Evolutionary conservation across 2,797 vertebrate genomes (phyloP), one percentile per base, ranked within the genome.

Genomic region (Neostethus bicornis): DNA sequence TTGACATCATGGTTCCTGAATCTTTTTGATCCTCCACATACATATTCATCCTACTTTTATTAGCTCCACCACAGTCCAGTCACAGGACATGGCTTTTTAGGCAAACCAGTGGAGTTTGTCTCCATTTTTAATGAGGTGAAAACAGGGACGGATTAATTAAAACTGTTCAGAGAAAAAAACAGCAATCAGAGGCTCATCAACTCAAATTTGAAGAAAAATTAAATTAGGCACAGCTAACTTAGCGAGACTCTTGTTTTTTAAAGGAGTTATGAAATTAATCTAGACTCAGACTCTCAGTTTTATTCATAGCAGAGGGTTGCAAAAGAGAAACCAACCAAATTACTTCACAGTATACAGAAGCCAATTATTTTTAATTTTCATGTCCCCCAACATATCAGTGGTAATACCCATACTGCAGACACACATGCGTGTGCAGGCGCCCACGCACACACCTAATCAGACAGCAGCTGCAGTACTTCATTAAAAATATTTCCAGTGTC

Each of bases 291-390:
- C 47, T 55, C 51, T 56, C 13, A 53, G n/a, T 69, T 73, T 71
- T 65, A 73, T 73, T 76, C 58, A 60, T 75, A 80, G 70, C 56
- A 51, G 58, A 62, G 41, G 57, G 61, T 60, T 81, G 73, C 83
- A 70, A 54, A 43, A 67, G 46, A 73, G 62, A 75, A 81, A 42
- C 42, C 52, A 58, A 59, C 47, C 70, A 79, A 67, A 88, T 81
- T 80, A 81, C 62, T 67, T 60, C 66, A 9, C 56, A 66, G 59
- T 73, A 74, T 70, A 58, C 76, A 82, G 81, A 51, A 79, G 51
- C 35, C 60, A 75, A 80, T 79, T 84, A 80, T 80, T 76, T 66
- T 48, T 44, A 66, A 66, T 70, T 79, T 79, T 73, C 45, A 45
- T 66, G 75, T 77, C 74, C 47, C 32, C 67, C 66, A 75, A 73